phyloP scores from a whole-genome alignment of 2,797 vertebrate genomes.

The Ambastaia sidthimunki region DNA sequence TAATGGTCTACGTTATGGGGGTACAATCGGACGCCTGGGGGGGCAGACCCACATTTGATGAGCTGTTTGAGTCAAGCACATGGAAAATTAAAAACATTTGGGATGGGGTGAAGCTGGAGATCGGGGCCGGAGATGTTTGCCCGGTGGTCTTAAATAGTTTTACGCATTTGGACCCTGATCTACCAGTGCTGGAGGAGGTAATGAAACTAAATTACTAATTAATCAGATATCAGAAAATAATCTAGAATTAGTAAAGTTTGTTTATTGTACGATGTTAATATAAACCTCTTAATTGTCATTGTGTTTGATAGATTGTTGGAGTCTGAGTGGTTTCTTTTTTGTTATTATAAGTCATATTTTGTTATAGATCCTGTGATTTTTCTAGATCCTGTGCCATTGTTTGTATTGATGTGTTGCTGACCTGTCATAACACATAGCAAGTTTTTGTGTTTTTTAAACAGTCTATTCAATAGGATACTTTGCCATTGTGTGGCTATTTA shows the following conservation, averaged over 20 bases:
- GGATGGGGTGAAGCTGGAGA: constrained; percentile 91
- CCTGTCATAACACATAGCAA: neutral
- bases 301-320: no score
- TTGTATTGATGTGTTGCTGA: neutral
- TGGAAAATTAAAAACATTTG: constrained; percentile 88
- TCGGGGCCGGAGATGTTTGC: constrained; percentile 79
- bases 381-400: neutral
- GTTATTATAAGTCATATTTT: no score
- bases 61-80: constrained; percentile 83
- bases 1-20: constrained; percentile 77
- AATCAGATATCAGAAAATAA: no score
- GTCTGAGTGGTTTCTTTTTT: no score
- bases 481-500: neutral
- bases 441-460: neutral
- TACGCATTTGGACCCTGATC: constrained; percentile 93
- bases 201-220: constrained; percentile 56
- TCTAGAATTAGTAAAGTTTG: no score
- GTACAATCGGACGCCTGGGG: constrained; percentile 75
- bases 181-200: constrained; percentile 93
- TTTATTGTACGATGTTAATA: no score
- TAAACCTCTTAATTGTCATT: neutral
- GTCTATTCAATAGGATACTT: neutral
- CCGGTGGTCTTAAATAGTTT: constrained; percentile 92
- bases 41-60: constrained; percentile 72
- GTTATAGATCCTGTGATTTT: no score